Conservation (phyloP, 1,140 invertebrate species). For the Theocolax elegans region DNA sequence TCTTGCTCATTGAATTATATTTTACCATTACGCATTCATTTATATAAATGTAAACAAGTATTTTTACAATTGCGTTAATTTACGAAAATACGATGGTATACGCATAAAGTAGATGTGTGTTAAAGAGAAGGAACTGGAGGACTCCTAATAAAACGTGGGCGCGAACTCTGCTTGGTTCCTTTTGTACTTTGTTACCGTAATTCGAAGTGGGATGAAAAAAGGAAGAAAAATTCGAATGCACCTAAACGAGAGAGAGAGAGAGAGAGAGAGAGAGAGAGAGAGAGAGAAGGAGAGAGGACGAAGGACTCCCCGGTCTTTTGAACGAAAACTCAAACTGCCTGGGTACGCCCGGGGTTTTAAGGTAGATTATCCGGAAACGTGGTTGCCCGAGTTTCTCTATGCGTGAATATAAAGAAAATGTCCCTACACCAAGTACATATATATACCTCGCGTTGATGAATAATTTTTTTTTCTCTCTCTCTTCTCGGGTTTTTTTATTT, state of each 20-base stretch:
- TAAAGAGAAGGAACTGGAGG: too few species aligned
- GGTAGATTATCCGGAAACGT: not conserved
- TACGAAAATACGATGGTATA: too few species aligned
- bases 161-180: not conserved
- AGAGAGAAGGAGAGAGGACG: not conserved
- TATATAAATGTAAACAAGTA: too few species aligned
- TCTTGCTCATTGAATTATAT: too few species aligned
- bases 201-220: not conserved
- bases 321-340: not conserved
- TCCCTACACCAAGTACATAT: not conserved
- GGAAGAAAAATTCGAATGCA: not conserved
- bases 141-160: not conserved
- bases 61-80: too few species aligned
- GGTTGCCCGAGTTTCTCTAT: not conserved
- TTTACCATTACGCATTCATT: too few species aligned
- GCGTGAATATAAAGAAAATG: not conserved
- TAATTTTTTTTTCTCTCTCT: too few species aligned
- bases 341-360: not conserved
- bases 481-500: too few species aligned
- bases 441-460: too few species aligned
- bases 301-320: not conserved
- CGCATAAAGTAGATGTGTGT: too few species aligned
- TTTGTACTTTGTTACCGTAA: conserved; percentile 4
- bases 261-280: not conserved
- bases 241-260: not conserved